Evolutionary conservation across 2,113 vertebrate genomes (phyloP), one percentile per base, ranked within the genome.

Genomic region (Paedocypris sp.): DNA sequence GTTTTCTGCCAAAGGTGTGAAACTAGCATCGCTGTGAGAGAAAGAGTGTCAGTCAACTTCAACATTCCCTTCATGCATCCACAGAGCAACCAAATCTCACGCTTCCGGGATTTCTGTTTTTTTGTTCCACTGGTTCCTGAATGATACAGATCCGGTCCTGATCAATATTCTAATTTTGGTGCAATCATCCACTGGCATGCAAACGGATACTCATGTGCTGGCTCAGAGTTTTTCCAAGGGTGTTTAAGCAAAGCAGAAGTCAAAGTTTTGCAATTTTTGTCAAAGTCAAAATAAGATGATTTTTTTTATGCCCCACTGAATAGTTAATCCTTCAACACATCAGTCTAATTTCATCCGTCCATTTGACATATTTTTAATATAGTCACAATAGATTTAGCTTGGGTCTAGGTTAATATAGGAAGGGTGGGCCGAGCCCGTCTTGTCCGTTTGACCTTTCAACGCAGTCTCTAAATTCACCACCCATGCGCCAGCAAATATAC

Each of bases 161-260:
- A 83, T 85, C 78, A 74, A 83, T 83, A 77, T 47, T 81, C 81
- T 81, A 80, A 76, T 80, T 81, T 79, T 81, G 81, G 76, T 72
- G 71, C 53, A 64, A 77, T 80, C 73, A 77, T 75, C 60, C 63
- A 75, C 77, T 67, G 58, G 39, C 71, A 29, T 73, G 81, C 72
- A 81, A 83, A 78, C 70, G 15, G 81, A 84, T 82, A 77, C 62
- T 60, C 41, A 60, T 70, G 61, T 10, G 48, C 68, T 51, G 58
- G 65, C 63, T 51, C 57, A 28, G 65, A 39, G 57, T 29, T 62
- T 66, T 62, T 72, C n/a, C 70, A 72, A 72, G 66, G 70, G 38
- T 66, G 53, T 16, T 16, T 31, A 62, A 46, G 23, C 11, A 15
- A 19, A 57, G 32, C 4, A 2, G n/a, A n/a, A n/a, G 2, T 19